A percentile compares a stretch with the other conserved stretches of the same genome.
phyloP scores from a whole-genome alignment of 2,888 invertebrate genomes.

The Agrypnus murinus region DNA sequence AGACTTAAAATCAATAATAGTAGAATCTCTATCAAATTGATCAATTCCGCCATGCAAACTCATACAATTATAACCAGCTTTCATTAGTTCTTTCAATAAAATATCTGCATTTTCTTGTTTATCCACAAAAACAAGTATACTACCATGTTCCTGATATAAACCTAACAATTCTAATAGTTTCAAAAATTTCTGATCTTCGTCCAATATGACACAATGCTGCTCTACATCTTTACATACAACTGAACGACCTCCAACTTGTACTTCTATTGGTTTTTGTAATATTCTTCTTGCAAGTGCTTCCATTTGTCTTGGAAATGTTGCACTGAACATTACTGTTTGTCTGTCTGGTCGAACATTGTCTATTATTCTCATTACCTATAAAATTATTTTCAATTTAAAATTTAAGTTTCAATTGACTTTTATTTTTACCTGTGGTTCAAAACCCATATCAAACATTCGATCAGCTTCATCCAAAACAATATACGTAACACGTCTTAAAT shows the following conservation, averaged over 20 bases:
- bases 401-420: too few species aligned
- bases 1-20: slow-evolving; percentile 97
- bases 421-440: slow-evolving; percentile 93
- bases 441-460: slow-evolving; percentile 99
- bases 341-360: slow-evolving; percentile 97
- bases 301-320: slow-evolving; percentile 99
- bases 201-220: slow-evolving; percentile 93
- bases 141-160: slow-evolving; percentile 92
- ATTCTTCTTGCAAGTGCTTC: slow-evolving; percentile 97
- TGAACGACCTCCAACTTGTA: slow-evolving; percentile 96
- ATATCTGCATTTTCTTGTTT: slow-evolving; percentile 98
- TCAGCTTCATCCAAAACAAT: slow-evolving; percentile 99
- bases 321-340: slow-evolving; percentile 99
- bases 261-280: slow-evolving; percentile 95
- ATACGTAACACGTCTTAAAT: slow-evolving; percentile 96
- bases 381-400: too few species aligned
- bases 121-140: slow-evolving; percentile 97
- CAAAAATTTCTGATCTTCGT: slow-evolving; percentile 98
- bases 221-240: slow-evolving; percentile 98
- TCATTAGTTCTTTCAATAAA: slow-evolving; percentile 94
- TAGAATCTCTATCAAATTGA: slow-evolving; percentile 98
- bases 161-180: slow-evolving; percentile 98
- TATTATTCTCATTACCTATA: slow-evolving; percentile 94
- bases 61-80: slow-evolving; percentile 96
- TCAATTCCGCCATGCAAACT: slow-evolving; percentile 99